A percentile compares a stretch with the other conserved stretches of the same genome.
Evolutionary conservation across 2,113 vertebrate species (phyloP).

Genomic region (Aegotheles bennettii): DNA sequence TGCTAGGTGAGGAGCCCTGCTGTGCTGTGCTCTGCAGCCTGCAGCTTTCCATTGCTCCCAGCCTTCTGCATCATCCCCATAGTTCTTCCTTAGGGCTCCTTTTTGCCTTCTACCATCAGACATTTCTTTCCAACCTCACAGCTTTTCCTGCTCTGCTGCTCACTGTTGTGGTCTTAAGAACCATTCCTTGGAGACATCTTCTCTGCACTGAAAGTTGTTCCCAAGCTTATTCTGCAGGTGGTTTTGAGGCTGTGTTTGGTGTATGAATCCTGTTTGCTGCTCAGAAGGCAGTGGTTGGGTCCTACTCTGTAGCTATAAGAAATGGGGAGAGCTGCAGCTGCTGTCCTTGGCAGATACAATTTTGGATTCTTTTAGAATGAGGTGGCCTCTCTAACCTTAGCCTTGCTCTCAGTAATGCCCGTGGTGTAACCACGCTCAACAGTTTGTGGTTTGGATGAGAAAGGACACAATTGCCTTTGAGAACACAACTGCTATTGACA

Average conservation of each 20-base stretch:
- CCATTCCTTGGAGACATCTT: not conserved
- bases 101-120: not conserved
- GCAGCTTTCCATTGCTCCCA: not conserved
- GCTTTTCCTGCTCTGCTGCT: not conserved
- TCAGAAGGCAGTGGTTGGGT: not conserved
- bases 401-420: not conserved
- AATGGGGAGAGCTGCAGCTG: not conserved
- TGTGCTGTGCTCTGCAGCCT: not conserved
- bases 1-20: not conserved
- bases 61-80: not conserved
- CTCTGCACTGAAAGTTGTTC: not conserved
- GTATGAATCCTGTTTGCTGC: not conserved
- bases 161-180: not conserved
- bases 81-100: not conserved
- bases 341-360: not conserved
- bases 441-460: slow-evolving; percentile 1
- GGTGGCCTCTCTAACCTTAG: not conserved
- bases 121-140: not conserved
- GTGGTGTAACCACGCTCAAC: not conserved
- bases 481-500: not conserved
- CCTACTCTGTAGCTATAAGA: not conserved
- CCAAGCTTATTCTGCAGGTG: rapidly evolving
- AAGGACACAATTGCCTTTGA: not conserved
- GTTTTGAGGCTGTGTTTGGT: not conserved
- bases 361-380: slow-evolving; percentile 23